Base-by-base conservation (phyloP, 2,888 invertebrate genomes). In the Drosophila acutilabella region DNA sequence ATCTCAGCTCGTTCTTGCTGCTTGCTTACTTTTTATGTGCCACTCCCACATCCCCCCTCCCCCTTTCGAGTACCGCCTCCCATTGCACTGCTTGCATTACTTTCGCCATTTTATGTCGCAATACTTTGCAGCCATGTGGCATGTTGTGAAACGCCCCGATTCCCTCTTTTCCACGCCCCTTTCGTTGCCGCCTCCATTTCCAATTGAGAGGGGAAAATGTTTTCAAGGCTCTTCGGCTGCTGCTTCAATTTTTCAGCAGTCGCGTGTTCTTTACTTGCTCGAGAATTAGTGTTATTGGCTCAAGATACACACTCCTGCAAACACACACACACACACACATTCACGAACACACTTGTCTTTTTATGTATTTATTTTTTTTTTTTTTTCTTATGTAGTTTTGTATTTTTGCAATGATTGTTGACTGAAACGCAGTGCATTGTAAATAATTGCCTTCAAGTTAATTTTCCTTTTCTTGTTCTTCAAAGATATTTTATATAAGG, bases 81-180 rank as follows among this genome's bases (percentile, higher is more conserved):
- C 20, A 4, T 38, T 61, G 68, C 76, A 51, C 51, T 60, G 58
- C 50, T 53, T 62, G 62, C 67, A 67, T 67, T 61, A 58, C 58
- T 74, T 71, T 62, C 59, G 51, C 65, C 65, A 68, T 74, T 78
- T 70, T 47, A 65, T 75, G 77, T 80, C 76, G 73, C 79, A 69
- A 68, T 70, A 70, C 79, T 71, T 76, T 70, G 69, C 78, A 72
- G 76, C 72, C 75, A 85, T 80, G 83, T 74, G 68, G 81, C 81
- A 74, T 64, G 71, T 65, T 67, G 58, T 57, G 48, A 60, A 65
- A 52, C 53, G 53, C 47, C 40, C 70, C 41, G 41, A 26, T 41
- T 18, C 16, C 47, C 36, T 2, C 8, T 30, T 2, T 8, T 2
- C 30, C 23, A 23, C 23, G 4, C 26, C 30, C 8, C 30, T 8